Percentiles rank a stretch among this genome's conserved stretches.
These are phyloP conservation scores for Cirrhinus molitorella DNA, from an alignment of 2,797 vertebrate genomes.

Conservation along the genomic window DNA sequence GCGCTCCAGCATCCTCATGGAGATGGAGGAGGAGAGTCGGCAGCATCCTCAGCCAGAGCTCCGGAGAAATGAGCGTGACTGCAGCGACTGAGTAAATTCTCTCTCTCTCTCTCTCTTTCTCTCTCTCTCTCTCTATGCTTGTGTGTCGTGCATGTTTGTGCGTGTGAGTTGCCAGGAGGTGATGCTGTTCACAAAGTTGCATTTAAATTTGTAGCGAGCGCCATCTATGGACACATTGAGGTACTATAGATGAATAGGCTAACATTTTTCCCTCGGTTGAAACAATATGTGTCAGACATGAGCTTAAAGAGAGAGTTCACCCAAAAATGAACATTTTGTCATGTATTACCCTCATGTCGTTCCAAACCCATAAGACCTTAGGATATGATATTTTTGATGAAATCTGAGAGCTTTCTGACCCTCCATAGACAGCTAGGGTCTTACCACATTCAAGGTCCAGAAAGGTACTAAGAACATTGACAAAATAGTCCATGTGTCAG, in stretches of 20 bases:
- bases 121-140: constrained; percentile 34
- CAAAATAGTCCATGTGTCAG: too few species aligned
- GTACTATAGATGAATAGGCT: constrained; percentile 51
- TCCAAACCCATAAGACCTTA: too few species aligned
- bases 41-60: constrained; percentile 58
- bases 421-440: too few species aligned
- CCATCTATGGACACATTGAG: constrained; percentile 63
- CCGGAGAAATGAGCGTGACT: constrained; percentile 58
- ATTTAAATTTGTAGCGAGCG: constrained; percentile 62
- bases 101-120: constrained; percentile 50
- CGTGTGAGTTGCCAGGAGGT: neutral
- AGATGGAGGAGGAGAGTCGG: constrained; percentile 54
- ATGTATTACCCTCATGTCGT: too few species aligned
- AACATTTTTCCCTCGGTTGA: neutral
- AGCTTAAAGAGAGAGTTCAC: too few species aligned
- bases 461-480: too few species aligned
- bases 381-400: too few species aligned
- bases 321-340: too few species aligned
- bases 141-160: constrained; percentile 1
- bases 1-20: constrained; percentile 57
- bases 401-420: too few species aligned
- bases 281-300: neutral
- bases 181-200: constrained; percentile 15
- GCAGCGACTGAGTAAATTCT: constrained; percentile 37
- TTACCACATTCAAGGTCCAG: too few species aligned